Conservation (phyloP, 2,797 vertebrate genomes). For the Sebastes paucispinis region DNA sequence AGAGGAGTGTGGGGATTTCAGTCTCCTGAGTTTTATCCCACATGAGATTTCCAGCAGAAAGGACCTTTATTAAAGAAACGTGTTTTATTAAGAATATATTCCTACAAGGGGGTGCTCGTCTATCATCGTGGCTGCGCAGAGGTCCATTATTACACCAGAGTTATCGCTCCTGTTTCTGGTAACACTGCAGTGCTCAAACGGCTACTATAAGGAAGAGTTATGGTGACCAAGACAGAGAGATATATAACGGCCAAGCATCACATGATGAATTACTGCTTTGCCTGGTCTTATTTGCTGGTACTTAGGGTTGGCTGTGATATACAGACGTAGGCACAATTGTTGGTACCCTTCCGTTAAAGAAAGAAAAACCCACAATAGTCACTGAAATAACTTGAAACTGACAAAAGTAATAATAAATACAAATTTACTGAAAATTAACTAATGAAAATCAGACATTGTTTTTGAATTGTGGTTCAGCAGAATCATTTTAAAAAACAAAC, state of each 20-base stretch:
- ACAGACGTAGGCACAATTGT: too few species aligned
- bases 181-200: conserved; percentile 75
- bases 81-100: conserved; percentile 74
- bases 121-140: conserved; percentile 67
- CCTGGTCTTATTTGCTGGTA: conserved; percentile 72
- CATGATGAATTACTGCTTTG: conserved; percentile 77
- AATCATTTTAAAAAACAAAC: too few species aligned
- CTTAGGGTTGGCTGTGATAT: conserved; percentile 73
- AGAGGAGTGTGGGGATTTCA: conserved; percentile 5
- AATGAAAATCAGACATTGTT: too few species aligned
- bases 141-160: conserved; percentile 80
- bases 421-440: too few species aligned
- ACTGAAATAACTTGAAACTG: too few species aligned
- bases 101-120: conserved; percentile 60
- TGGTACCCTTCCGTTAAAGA: too few species aligned
- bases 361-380: too few species aligned
- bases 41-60: conserved; percentile 35
- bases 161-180: conserved; percentile 75
- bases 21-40: conserved; percentile 26
- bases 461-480: too few species aligned
- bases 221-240: conserved; percentile 71
- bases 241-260: conserved; percentile 71
- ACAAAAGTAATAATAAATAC: too few species aligned
- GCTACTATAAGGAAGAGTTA: conserved; percentile 80
- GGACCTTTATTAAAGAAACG: conserved; percentile 55